A percentile compares a stretch with the other conserved stretches of the same genome.
phyloP scores from a whole-genome alignment of 2,797 vertebrate genomes.

The Sparus aurata region DNA sequence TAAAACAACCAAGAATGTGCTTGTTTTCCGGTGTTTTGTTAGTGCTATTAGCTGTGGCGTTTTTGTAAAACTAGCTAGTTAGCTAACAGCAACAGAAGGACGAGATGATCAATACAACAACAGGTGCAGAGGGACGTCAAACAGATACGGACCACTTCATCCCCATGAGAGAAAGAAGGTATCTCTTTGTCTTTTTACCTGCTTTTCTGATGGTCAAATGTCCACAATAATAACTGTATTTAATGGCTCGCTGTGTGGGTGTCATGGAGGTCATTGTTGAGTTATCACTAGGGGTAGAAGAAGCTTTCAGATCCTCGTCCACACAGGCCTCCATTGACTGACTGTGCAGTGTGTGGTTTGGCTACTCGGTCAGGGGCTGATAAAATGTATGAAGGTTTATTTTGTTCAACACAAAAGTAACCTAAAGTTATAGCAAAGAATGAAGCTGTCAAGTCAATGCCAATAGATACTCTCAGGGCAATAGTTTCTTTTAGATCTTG shows the following conservation, averaged over 20 bases:
- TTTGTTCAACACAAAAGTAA: no score
- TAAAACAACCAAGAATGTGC: background rate
- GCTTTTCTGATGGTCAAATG: background rate
- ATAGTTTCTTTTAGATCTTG: no score
- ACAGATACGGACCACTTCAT: background rate
- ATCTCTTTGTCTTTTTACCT: background rate
- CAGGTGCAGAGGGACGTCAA: background rate
- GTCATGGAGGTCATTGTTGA: background rate
- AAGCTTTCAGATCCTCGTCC: no score
- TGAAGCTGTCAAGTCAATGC: no score
- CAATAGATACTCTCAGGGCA: no score
- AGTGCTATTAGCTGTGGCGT: background rate
- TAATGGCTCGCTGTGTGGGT: background rate
- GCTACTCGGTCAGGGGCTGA: no score
- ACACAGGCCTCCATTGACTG: no score
- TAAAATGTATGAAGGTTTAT: no score
- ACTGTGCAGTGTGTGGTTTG: no score
- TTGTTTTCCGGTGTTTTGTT: background rate
- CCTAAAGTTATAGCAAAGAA: no score
- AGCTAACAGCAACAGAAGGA: no score
- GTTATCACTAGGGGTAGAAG: no score
- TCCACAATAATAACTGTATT: background rate
- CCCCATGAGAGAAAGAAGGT: background rate
- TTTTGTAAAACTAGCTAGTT: background rate
- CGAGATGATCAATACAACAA: background rate